Base-by-base conservation (phyloP, 1,140 invertebrate species). In the Drosophila ananassae region DNA sequence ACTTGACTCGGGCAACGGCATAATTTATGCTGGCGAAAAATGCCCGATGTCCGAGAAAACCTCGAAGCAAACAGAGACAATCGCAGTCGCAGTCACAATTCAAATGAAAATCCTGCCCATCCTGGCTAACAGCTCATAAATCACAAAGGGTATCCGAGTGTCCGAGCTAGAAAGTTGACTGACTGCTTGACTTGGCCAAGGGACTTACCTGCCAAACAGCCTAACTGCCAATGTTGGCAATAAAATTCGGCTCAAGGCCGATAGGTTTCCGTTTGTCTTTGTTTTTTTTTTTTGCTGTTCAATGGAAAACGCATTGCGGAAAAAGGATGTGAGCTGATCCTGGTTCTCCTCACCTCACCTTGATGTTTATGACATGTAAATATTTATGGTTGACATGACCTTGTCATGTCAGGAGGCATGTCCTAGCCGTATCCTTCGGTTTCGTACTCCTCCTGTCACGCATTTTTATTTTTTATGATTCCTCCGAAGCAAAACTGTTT, bases 331-430 rank as follows among this genome's bases (percentile, higher is more conserved):
- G 69, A 51, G 54, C 21, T 57, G 61, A 52, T 52, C 62, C 62
- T 48, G 46, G 68, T 17, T 44, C 41, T 21, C 47, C 63, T 89
- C 76, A 89, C 47, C 63, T 89, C 76, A 89, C 83, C 83, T 87
- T 87, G 83, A 79, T 83, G 74, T 87, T 87, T 87, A 87, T 76
- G 79, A 44, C 83, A 89, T 87, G 83, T 89, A 89, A 87, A 89
- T 87, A 89, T 87, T 87, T 87, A 87, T 87, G 79, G 79, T 83
- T 83, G 83, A 73, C 82, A 79, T 73, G 82, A 89, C 83, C 83
- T 87, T 89, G 83, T 60, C 77, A 68, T 89, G 83, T 60, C 77
- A 68, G 57, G 34, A 47, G 34, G 34, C 34, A 37, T 37, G 6
- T 10, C 9, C 34, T 51, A 37, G 28, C 56, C 44, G 39, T 25